Evolutionary conservation across 2,113 vertebrate genomes (phyloP).

Genomic region (Malurus melanocephalus): DNA sequence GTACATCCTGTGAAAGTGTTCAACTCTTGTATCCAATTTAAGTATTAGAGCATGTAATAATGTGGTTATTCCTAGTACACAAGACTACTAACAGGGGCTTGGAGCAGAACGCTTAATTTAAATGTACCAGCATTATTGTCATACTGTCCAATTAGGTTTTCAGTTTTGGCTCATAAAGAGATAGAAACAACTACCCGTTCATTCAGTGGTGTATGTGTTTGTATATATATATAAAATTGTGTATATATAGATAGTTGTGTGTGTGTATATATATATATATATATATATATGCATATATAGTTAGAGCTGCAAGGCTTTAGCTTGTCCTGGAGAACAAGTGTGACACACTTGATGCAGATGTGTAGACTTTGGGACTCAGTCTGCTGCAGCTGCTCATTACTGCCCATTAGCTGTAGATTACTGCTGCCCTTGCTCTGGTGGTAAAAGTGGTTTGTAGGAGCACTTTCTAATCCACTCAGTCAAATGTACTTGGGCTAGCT

Average conservation of each 20-base stretch:
- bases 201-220: rapidly evolving
- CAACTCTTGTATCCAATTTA: background rate
- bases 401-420: background rate
- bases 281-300: background rate
- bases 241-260: background rate
- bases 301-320: background rate
- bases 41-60: background rate
- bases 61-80: background rate
- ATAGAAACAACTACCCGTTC: background rate
- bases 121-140: background rate
- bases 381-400: background rate
- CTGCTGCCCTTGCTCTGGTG: background rate
- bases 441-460: background rate
- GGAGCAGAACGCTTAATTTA: background rate
- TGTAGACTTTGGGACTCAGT: background rate
- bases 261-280: background rate
- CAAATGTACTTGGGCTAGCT: background rate
- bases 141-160: background rate
- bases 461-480: background rate
- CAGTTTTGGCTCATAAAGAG: background rate
- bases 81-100: background rate
- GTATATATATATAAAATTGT: background rate
- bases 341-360: background rate
- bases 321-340: background rate
- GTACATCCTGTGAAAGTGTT: background rate